phyloP scores from a whole-genome alignment of 1,140 invertebrate genomes.

The Drosophila saltans region DNA sequence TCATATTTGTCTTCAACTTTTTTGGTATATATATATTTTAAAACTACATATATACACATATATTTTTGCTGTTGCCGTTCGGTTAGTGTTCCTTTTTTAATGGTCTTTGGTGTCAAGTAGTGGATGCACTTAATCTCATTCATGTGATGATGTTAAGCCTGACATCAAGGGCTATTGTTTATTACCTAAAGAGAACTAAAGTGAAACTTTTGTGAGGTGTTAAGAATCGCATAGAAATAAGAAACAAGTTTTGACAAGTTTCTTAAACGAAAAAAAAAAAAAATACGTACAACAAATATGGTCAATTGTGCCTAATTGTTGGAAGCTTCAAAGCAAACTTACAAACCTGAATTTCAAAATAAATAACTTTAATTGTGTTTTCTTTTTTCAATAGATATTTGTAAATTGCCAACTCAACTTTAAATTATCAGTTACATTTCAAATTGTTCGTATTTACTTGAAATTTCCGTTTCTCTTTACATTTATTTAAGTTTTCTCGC shows the following conservation, averaged over 20 bases:
- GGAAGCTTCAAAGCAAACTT: not conserved
- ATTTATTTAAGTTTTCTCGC: no score
- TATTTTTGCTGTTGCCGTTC: constrained; percentile 19
- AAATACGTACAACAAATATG: not conserved
- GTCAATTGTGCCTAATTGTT: constrained; percentile 15
- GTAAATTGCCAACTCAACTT: no score
- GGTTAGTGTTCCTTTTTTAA: constrained; percentile 31
- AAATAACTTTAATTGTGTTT: not conserved
- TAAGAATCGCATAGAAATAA: not conserved
- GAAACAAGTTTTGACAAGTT: constrained; percentile 15
- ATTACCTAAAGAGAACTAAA: constrained; percentile 6
- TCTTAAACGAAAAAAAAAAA: not conserved
- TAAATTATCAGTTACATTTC: no score
- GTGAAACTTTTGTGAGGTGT: constrained; percentile 14
- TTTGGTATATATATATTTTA: not conserved
- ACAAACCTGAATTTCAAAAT: not conserved
- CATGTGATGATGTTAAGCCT: not conserved
- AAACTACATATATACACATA: no score
- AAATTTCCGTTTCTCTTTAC: no score
- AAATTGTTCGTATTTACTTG: no score
- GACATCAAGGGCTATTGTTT: not conserved
- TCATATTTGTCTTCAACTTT: constrained; percentile 46
- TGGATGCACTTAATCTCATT: constrained; percentile 7
- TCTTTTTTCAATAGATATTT: not conserved
- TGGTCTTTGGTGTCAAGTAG: constrained; percentile 20